Conservation (phyloP, 2,797 vertebrate species). For the Capromys pilorides region DNA sequence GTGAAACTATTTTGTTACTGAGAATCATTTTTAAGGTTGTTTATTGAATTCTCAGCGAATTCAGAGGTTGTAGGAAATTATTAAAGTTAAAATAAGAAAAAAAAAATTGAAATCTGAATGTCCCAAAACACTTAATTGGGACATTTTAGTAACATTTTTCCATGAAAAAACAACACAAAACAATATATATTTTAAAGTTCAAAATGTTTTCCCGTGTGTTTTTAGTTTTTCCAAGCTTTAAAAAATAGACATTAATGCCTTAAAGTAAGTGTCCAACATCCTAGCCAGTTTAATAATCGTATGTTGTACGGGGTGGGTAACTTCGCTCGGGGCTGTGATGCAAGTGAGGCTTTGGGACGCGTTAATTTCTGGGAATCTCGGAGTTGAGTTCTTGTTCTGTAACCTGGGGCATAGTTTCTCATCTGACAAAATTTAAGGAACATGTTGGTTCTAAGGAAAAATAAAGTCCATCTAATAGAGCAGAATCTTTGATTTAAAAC, state of each 20-base stretch:
- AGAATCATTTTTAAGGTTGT: slow-evolving; percentile 15
- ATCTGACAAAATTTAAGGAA: background rate
- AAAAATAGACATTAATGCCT: background rate
- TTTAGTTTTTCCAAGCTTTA: background rate
- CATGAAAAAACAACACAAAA: background rate
- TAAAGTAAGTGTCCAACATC: background rate
- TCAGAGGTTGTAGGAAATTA: background rate
- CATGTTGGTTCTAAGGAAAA: background rate
- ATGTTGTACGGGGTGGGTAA: background rate
- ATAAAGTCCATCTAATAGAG: background rate
- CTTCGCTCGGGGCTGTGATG: background rate
- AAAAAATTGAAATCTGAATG: background rate
- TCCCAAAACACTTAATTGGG: background rate
- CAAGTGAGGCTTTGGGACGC: background rate
- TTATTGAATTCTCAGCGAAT: slow-evolving; percentile 17
- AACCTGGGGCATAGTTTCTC: background rate
- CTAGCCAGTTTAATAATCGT: background rate
- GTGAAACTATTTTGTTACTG: background rate
- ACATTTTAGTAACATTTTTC: background rate
- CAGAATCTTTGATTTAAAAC: background rate
- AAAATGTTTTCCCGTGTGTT: background rate
- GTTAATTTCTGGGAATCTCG: background rate
- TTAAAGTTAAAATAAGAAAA: background rate
- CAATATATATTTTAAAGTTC: slow-evolving; percentile 28
- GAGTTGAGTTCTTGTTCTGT: background rate